These are phyloP conservation scores for Toxotes chatareus DNA, from an alignment of 2,113 vertebrate genomes.

Conservation along the genomic window DNA sequence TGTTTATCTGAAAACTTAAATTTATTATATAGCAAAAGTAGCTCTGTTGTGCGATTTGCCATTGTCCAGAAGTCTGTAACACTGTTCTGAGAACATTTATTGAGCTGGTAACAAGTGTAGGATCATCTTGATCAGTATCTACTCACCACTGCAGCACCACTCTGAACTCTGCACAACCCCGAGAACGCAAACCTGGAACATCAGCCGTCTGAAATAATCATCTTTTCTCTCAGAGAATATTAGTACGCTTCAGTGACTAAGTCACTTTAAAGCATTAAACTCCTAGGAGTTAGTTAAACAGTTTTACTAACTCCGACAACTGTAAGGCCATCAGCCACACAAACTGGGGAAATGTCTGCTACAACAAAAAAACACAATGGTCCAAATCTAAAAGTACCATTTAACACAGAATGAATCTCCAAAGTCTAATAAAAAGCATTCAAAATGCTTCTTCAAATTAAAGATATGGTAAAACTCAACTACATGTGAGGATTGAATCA, in stretches of 20 bases:
- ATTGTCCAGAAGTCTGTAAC: constrained; percentile 80
- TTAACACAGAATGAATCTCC: constrained; percentile 67
- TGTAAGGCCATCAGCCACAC: constrained; percentile 86
- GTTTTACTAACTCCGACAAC: constrained; percentile 86
- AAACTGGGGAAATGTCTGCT: constrained; percentile 64
- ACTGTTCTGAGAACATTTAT: constrained; percentile 73
- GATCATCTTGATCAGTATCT: constrained; percentile 33
- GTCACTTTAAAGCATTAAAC: constrained; percentile 98
- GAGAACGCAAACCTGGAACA: constrained; percentile 73
- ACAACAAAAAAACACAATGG: constrained; percentile 63
- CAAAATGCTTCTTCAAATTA: constrained; percentile 84
- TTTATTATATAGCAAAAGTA: constrained; percentile 97
- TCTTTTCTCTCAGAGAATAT: constrained; percentile 99
- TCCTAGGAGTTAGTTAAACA: constrained; percentile 98
- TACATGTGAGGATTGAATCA: constrained; percentile 60
- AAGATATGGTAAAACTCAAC: constrained; percentile 86
- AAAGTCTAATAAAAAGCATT: constrained; percentile 74
- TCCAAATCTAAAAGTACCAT: constrained; percentile 69
- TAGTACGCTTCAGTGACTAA: constrained; percentile 94
- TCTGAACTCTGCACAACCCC: constrained; percentile 82
- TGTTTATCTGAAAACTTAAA: constrained; percentile 88
- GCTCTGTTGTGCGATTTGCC: constrained; percentile 89
- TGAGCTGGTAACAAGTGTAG: constrained; percentile 60
- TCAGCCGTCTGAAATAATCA: constrained; percentile 83
- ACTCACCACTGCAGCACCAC: constrained; percentile 61